Percentiles rank a stretch among this genome's conserved stretches.
Evolutionary conservation across 2,888 invertebrate genomes (phyloP).

Genomic region (Cryptophagus acutangulus): DNA sequence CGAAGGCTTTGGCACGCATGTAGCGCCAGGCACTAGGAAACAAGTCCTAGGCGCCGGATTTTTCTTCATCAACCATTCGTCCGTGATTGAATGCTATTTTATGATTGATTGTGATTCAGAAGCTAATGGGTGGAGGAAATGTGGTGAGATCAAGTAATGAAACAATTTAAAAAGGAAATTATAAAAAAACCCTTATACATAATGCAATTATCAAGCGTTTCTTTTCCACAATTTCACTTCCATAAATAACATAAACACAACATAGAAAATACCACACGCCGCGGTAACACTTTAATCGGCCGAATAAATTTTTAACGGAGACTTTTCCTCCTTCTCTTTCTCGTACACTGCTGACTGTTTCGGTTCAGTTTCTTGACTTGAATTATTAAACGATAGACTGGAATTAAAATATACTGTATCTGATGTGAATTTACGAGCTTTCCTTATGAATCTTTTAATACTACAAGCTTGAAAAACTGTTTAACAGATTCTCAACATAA

Average conservation of each 20-base stretch:
- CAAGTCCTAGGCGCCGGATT: conserved; percentile 34
- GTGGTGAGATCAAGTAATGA: too few species aligned
- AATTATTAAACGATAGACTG: conserved; percentile 36
- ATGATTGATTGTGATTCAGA: conserved; percentile 32
- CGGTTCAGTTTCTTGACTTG: too few species aligned
- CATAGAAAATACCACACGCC: conserved; percentile 17
- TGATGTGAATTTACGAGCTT: conserved; percentile 29
- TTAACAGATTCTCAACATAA: conserved; percentile 32
- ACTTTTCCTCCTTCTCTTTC: conserved; percentile 27
- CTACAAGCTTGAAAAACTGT: conserved; percentile 28
- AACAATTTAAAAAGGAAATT: too few species aligned
- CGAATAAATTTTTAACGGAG: conserved; percentile 37
- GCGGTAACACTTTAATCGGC: conserved; percentile 33
- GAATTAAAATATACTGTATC: conserved; percentile 35
- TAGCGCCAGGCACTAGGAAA: conserved; percentile 34
- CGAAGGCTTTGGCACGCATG: conserved; percentile 32
- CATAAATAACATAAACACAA: background rate
- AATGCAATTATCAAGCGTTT: conserved; percentile 15
- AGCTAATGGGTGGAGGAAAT: too few species aligned
- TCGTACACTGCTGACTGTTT: too few species aligned
- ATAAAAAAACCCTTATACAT: background rate
- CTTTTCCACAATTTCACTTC: conserved; percentile 5
- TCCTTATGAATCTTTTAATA: conserved; percentile 29
- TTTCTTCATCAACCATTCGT: background rate
- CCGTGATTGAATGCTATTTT: conserved; percentile 35